Evolutionary conservation across 2,113 vertebrate species (phyloP).

Genomic region (Hydrochoerus hydrochaeris): DNA sequence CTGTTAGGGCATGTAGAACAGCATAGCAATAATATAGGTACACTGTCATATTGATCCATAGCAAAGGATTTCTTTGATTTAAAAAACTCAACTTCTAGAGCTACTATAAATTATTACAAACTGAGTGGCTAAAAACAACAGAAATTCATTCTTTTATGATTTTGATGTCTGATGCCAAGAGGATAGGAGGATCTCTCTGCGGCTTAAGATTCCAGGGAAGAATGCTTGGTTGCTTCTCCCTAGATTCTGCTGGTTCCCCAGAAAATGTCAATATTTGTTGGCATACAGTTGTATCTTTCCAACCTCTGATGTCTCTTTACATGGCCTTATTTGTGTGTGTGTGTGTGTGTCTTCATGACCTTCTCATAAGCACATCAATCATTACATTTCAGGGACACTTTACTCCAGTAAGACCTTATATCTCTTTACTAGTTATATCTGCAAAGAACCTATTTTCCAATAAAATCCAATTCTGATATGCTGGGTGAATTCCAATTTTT

Average conservation of each 20-base stretch:
- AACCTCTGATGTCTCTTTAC: background rate
- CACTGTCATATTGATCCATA: background rate
- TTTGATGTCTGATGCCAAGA: background rate
- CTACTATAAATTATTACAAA: background rate
- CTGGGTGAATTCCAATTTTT: background rate
- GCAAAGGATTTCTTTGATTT: background rate
- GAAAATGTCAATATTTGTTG: background rate
- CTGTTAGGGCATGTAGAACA: background rate
- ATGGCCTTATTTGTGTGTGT: background rate
- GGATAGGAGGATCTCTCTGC: background rate
- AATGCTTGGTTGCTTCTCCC: background rate
- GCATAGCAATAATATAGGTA: background rate
- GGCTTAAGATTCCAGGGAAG: background rate
- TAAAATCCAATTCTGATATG: background rate
- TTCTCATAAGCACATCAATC: background rate
- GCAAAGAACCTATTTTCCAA: background rate
- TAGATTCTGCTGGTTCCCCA: background rate
- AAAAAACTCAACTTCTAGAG: background rate
- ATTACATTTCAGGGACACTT: background rate
- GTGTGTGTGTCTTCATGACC: background rate
- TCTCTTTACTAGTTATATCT: background rate
- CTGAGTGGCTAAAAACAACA: background rate
- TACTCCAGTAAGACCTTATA: background rate
- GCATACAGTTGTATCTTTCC: background rate
- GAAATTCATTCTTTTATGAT: background rate